phyloP scores from a whole-genome alignment of 1,140 invertebrate species.

The Melanaphis sacchari region DNA sequence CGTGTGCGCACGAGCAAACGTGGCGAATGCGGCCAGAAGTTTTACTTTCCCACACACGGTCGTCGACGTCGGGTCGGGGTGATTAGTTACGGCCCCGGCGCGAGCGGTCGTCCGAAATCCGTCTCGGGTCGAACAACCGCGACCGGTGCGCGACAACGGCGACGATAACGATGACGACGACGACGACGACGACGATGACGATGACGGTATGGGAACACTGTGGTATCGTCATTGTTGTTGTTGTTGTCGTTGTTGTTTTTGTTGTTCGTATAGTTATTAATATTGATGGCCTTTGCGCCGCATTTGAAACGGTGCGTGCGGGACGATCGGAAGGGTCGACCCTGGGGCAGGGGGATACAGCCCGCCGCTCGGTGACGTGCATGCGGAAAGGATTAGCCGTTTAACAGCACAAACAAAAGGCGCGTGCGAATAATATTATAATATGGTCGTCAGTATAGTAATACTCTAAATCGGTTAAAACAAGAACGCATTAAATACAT shows the following conservation, averaged over 20 bases:
- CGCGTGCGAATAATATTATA: not conserved
- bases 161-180: not conserved
- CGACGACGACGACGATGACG: not conserved
- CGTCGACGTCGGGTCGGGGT: not conserved
- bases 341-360: not conserved
- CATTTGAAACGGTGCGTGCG: not conserved
- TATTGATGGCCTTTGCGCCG: slow-evolving; percentile 27
- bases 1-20: not conserved
- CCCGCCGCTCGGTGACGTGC: not conserved
- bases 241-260: not conserved
- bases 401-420: slow-evolving; percentile 50
- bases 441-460: not conserved
- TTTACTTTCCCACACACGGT: slow-evolving; percentile 44
- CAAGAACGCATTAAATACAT: not conserved
- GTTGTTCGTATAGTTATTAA: slow-evolving; percentile 32
- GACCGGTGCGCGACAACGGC: not conserved
- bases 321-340: not conserved
- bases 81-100: slow-evolving; percentile 14
- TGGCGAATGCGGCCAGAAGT: slow-evolving; percentile 52
- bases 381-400: slow-evolving; percentile 50
- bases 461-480: not conserved
- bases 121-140: slow-evolving; percentile 28
- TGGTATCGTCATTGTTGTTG: not conserved
- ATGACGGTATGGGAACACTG: not conserved
- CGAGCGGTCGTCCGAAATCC: slow-evolving; percentile 6